A percentile compares a stretch with the other conserved stretches of the same genome.
These are phyloP conservation scores for Colossoma macropomum DNA, from an alignment of 2,113 vertebrate genomes.

Conservation along the genomic window DNA sequence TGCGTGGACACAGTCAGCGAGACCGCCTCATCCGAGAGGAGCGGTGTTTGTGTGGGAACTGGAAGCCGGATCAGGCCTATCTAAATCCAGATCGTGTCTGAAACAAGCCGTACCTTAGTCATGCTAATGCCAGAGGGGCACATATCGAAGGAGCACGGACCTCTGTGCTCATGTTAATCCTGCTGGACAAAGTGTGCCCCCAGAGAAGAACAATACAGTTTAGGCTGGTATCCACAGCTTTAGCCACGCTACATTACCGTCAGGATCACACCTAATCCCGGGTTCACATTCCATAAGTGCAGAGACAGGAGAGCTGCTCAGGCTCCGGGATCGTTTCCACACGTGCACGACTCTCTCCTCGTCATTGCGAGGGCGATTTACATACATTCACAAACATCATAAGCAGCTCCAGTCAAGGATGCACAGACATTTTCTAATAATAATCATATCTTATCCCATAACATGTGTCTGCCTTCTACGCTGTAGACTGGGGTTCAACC, in stretches of 20 bases:
- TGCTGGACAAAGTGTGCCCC: slow-evolving; percentile 60
- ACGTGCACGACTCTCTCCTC: slow-evolving; percentile 45
- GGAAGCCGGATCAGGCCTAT: slow-evolving; percentile 20
- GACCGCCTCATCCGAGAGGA: neutral
- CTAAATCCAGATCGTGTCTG: slow-evolving; percentile 12
- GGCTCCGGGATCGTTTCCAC: slow-evolving; percentile 39
- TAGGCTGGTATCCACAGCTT: slow-evolving; percentile 63
- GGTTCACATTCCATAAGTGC: slow-evolving; percentile 80
- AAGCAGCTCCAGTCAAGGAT: neutral
- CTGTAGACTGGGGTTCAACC: too few species aligned
- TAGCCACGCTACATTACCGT: slow-evolving; percentile 62
- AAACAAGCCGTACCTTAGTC: slow-evolving; percentile 39
- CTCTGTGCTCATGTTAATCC: slow-evolving; percentile 70
- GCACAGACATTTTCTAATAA: neutral
- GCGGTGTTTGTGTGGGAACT: slow-evolving; percentile 56
- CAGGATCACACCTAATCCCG: slow-evolving; percentile 71
- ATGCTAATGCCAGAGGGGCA: slow-evolving; percentile 39
- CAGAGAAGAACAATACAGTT: slow-evolving; percentile 63
- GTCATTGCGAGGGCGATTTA: slow-evolving; percentile 16
- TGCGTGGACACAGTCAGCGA: neutral
- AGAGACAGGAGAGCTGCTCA: slow-evolving; percentile 57
- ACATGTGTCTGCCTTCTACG: too few species aligned
- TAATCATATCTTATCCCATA: too few species aligned
- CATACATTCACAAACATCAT: neutral
- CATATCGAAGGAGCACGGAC: slow-evolving; percentile 52